Evolutionary conservation across 37 sponge, comb jelly and placozoan genomes (phyloP).

Genomic region (Chondrilla cf. caribensis): DNA sequence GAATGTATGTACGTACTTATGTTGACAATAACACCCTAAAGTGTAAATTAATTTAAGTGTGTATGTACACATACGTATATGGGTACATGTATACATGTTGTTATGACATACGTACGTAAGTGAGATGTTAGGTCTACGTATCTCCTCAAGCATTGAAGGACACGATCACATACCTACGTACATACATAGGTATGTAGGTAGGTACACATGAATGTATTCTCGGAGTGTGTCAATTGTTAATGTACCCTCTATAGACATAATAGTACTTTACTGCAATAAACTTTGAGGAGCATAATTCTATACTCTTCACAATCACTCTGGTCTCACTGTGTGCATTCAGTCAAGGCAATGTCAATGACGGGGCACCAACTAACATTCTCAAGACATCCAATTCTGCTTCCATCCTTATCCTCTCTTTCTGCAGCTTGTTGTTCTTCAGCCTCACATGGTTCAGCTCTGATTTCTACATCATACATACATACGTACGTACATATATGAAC

Average conservation of each 20-base stretch:
- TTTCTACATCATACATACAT: slow-evolving; percentile 20
- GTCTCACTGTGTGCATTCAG: too few relatives aligned
- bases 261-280: too few relatives aligned
- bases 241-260: too few relatives aligned
- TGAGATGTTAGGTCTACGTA: neutral
- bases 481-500: too few relatives aligned
- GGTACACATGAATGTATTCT: neutral
- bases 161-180: too few relatives aligned
- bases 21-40: neutral
- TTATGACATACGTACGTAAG: slow-evolving; percentile 3
- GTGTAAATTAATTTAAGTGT: too few relatives aligned
- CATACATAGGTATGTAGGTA: too few relatives aligned
- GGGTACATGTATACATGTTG: neutral
- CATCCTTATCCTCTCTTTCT: slow-evolving; percentile 10
- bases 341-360: too few relatives aligned
- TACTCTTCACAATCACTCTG: too few relatives aligned
- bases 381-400: slow-evolving; percentile 34
- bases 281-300: too few relatives aligned
- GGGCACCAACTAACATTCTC: slow-evolving; percentile 19
- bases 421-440: slow-evolving; percentile 16
- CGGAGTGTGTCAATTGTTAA: too few relatives aligned
- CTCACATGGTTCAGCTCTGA: slow-evolving; percentile 37
- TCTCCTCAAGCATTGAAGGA: neutral
- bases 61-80: too few relatives aligned
- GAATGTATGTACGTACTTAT: neutral